Evolutionary conservation across 1,140 invertebrate genomes (phyloP).

Genomic region (Caerostris darwini): DNA sequence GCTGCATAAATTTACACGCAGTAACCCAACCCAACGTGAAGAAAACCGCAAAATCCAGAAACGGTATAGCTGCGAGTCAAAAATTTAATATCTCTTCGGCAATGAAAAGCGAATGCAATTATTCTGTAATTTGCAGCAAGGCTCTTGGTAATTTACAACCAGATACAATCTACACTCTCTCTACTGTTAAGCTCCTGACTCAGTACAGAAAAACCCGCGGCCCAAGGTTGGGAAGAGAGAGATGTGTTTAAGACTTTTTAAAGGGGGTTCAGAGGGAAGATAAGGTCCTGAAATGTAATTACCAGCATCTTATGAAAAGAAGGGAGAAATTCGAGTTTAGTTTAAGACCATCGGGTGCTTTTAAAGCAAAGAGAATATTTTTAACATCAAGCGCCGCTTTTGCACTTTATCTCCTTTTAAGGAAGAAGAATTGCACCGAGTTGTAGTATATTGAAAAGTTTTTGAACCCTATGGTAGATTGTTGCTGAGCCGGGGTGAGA

Average conservation of each 20-base stretch:
- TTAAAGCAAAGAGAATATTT: constrained; percentile 66
- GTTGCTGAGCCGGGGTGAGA: neutral
- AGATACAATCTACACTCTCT: constrained; percentile 69
- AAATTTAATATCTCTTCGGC: constrained; percentile 71
- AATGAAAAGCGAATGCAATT: constrained; percentile 75
- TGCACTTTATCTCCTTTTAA: constrained; percentile 63
- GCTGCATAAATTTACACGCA: constrained; percentile 37
- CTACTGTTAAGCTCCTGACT: neutral
- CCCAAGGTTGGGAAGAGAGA: neutral
- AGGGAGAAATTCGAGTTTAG: constrained; percentile 70
- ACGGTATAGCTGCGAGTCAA: constrained; percentile 51
- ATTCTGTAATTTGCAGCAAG: constrained; percentile 75
- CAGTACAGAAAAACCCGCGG: constrained; percentile 36
- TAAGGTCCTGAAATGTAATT: constrained; percentile 71
- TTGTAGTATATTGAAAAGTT: neutral
- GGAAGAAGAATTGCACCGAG: constrained; percentile 16
- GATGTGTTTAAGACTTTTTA: constrained; percentile 49
- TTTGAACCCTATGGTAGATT: neutral
- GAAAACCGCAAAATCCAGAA: constrained; percentile 40
- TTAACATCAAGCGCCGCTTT: constrained; percentile 23
- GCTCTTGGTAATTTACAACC: constrained; percentile 65
- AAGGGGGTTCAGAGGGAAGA: constrained; percentile 18
- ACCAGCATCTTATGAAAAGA: constrained; percentile 61
- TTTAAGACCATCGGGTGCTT: constrained; percentile 62
- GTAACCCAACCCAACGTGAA: constrained; percentile 15